These are phyloP conservation scores for Grus americana DNA, from an alignment of 2,113 vertebrate genomes.

Conservation along the genomic window DNA sequence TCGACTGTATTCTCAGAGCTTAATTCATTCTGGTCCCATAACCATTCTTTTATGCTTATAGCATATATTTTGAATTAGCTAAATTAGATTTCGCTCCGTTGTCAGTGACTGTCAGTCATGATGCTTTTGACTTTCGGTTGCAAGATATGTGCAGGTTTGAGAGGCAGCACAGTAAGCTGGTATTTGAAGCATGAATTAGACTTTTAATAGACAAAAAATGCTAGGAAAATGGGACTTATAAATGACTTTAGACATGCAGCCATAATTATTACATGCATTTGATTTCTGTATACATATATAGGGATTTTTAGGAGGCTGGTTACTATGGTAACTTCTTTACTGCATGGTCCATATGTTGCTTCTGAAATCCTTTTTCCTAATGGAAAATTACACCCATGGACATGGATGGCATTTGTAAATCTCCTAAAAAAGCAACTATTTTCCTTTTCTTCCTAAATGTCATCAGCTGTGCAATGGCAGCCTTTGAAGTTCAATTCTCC, in stretches of 20 bases:
- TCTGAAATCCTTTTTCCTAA: constrained; percentile 35
- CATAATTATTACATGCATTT: constrained; percentile 22
- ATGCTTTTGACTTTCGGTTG: neutral
- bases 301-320: constrained; percentile 46
- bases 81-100: neutral
- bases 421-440: constrained; percentile 10
- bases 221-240: neutral
- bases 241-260: neutral
- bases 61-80: constrained; percentile 8
- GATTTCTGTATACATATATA: neutral
- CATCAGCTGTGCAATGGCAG: constrained; percentile 40
- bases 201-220: neutral
- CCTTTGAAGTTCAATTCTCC: constrained; percentile 58
- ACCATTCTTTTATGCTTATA: neutral
- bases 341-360: constrained; percentile 57
- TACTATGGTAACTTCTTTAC: constrained; percentile 62
- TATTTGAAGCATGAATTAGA: constrained; percentile 1
- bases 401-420: constrained; percentile 57
- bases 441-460: constrained; percentile 51
- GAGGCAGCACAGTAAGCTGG: neutral
- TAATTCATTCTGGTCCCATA: neutral
- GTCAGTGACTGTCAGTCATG: neutral
- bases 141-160: neutral
- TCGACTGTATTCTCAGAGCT: neutral
- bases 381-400: constrained; percentile 64